phyloP scores from a whole-genome alignment of 2,797 vertebrate species.

The Poecilia wingei region DNA sequence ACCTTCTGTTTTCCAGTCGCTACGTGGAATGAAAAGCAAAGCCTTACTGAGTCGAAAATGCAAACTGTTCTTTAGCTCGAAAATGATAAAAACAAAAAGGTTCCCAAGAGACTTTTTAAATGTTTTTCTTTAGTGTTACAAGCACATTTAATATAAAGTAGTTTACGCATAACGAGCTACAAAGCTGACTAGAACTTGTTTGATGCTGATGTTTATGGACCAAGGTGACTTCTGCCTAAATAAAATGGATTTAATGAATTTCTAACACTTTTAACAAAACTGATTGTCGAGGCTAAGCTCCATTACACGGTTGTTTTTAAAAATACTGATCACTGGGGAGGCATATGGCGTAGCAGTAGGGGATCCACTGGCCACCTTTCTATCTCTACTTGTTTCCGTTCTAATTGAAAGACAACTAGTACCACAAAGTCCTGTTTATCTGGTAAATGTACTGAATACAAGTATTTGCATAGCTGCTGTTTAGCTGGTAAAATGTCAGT shows the following conservation, averaged over 20 bases:
- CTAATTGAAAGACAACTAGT: background rate
- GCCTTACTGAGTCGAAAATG: constrained; percentile 9
- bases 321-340: background rate
- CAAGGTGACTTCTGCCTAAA: background rate
- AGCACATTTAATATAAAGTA: constrained; percentile 32
- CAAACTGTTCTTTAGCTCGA: constrained; percentile 17
- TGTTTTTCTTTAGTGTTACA: constrained; percentile 14
- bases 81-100: constrained; percentile 33
- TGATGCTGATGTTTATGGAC: background rate
- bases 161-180: constrained; percentile 13
- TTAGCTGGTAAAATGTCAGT: background rate
- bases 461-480: background rate
- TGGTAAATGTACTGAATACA: background rate
- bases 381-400: background rate
- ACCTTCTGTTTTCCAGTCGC: constrained; percentile 27
- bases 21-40: constrained; percentile 21
- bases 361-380: background rate
- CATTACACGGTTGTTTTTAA: background rate
- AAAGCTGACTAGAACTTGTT: background rate
- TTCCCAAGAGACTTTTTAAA: constrained; percentile 8
- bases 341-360: background rate
- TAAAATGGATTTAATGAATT: background rate
- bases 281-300: background rate
- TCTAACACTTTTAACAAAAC: background rate
- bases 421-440: background rate